Conservation (phyloP, 2,888 invertebrate genomes). For the Vesta saturnalis region DNA sequence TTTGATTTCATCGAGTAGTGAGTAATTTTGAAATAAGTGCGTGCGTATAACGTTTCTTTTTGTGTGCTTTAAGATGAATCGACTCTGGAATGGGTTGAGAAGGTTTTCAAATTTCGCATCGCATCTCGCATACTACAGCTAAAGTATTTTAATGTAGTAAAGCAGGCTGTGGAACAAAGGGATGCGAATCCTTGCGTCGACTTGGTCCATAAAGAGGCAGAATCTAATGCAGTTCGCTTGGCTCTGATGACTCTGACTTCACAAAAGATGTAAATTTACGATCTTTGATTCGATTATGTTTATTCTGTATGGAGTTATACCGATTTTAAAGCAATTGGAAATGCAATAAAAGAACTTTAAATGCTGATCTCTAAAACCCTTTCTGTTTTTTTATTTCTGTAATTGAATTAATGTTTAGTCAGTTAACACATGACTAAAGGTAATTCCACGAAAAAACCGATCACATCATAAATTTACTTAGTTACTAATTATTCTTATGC, state of each 20-base stretch:
- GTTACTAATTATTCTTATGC: too few relatives aligned
- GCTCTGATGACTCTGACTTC: constrained; percentile 37
- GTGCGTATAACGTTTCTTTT: neutral
- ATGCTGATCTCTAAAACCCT: constrained; percentile 8
- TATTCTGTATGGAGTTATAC: constrained; percentile 22
- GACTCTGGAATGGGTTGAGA: neutral
- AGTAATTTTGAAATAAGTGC: too few relatives aligned
- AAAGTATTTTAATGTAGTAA: constrained; percentile 51
- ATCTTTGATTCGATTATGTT: constrained; percentile 32
- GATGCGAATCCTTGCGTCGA: constrained; percentile 44
- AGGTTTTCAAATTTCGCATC: constrained; percentile 33
- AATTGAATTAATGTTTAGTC: constrained; percentile 10
- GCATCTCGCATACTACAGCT: constrained; percentile 41
- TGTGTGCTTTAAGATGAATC: neutral
- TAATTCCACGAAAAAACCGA: too few relatives aligned
- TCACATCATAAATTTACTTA: too few relatives aligned
- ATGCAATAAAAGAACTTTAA: constrained; percentile 22
- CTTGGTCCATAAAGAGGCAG: constrained; percentile 37
- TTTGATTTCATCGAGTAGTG: too few relatives aligned
- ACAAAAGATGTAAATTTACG: constrained; percentile 34
- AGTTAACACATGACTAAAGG: neutral
- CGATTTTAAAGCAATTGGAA: constrained; percentile 24
- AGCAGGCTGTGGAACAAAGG: constrained; percentile 46
- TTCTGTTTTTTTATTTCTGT: constrained; percentile 3
- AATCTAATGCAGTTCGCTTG: constrained; percentile 38